Conservation (phyloP, 2,797 vertebrate species). For the Rhynchonycteris naso region DNA sequence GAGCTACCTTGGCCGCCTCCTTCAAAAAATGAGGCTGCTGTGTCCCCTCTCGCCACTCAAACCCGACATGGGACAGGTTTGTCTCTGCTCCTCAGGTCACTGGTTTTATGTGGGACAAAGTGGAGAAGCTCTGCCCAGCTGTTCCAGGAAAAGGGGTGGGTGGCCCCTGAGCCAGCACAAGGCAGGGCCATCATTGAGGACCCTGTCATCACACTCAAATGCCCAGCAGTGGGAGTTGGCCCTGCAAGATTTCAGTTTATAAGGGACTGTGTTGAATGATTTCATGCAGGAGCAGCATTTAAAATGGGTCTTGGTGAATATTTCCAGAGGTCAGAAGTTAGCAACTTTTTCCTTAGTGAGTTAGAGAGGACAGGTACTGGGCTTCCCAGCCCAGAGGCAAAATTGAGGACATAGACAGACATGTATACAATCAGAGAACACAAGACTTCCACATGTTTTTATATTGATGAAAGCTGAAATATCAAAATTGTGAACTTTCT, state of each 20-base stretch:
- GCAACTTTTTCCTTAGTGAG: neutral
- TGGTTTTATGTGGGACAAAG: neutral
- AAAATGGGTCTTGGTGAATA: neutral
- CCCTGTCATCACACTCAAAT: neutral
- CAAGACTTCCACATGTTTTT: neutral
- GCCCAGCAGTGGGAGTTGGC: neutral
- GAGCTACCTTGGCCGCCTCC: neutral
- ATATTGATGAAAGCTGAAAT: neutral
- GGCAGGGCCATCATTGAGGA: neutral
- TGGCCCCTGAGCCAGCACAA: neutral
- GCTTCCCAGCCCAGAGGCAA: neutral
- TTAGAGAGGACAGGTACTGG: fast-evolving
- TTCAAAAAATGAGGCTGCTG: neutral
- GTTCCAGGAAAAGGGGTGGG: neutral
- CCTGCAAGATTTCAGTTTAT: neutral
- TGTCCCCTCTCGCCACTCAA: neutral
- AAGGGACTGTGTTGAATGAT: neutral
- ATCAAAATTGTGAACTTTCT: neutral
- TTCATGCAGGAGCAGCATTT: neutral
- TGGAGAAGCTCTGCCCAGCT: neutral
- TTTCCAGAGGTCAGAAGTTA: neutral
- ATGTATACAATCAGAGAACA: neutral
- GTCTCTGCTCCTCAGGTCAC: neutral
- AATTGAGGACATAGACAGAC: fast-evolving
- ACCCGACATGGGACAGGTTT: fast-evolving